These are phyloP conservation scores for Stichodactyla mertensii DNA, from an alignment of 64 coral and sea anemone genomes.

Conservation along the genomic window DNA sequence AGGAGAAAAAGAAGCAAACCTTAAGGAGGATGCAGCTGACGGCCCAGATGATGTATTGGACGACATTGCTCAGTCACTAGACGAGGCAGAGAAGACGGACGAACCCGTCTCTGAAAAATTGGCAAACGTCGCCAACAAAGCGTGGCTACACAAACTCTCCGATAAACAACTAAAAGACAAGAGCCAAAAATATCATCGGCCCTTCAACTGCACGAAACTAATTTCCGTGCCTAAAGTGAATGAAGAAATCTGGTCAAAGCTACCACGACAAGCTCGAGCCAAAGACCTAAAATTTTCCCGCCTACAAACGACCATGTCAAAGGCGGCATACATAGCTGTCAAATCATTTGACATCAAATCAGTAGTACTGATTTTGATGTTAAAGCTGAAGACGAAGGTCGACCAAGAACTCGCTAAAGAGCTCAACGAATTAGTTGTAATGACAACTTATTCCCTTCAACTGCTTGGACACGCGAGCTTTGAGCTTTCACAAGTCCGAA, in stretches of 20 bases:
- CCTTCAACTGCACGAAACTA: conserved; percentile 18
- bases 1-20: neutral
- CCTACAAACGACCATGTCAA: conserved; percentile 21
- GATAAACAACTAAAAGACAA: conserved; percentile 41
- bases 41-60: neutral
- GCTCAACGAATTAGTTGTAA: neutral
- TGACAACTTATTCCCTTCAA: conserved; percentile 5
- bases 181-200: conserved; percentile 19
- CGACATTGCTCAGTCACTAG: conserved; percentile 20
- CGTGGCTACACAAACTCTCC: conserved; percentile 25
- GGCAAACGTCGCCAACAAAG: conserved; percentile 29
- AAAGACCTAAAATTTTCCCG: conserved; percentile 37
- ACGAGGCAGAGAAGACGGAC: conserved; percentile 21
- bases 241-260: conserved; percentile 39
- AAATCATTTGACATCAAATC: no score
- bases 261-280: conserved; percentile 7
- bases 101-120: conserved; percentile 28
- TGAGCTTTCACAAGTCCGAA: conserved; percentile 15
- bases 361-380: conserved; percentile 9
- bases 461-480: neutral
- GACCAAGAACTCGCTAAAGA: neutral
- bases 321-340: conserved; percentile 9
- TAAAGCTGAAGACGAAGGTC: conserved; percentile 15
- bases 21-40: neutral
- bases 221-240: conserved; percentile 37